phyloP scores from a whole-genome alignment of 2,888 invertebrate species.

The Parapristionchus giblindavisi region DNA sequence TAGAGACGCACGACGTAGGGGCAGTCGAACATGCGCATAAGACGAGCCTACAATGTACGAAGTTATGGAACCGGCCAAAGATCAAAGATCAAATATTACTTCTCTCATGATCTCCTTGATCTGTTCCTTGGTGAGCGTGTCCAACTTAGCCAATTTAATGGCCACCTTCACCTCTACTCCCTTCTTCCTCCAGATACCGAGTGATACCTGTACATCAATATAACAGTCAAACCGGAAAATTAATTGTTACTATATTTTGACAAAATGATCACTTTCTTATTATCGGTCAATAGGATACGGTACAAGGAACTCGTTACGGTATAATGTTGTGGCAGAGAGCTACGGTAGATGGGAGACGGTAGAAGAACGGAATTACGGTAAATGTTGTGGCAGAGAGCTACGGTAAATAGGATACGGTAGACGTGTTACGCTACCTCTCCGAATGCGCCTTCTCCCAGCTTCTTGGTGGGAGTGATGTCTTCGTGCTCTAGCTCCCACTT shows the following conservation, averaged over 20 bases:
- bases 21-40: slow-evolving; percentile 45
- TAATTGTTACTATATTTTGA: no score
- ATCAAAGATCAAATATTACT: slow-evolving; percentile 16
- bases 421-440: no score
- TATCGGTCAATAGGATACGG: no score
- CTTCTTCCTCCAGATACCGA: slow-evolving; percentile 37
- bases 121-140: slow-evolving; percentile 54
- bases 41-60: slow-evolving; percentile 39
- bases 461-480: slow-evolving; percentile 55
- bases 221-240: no score
- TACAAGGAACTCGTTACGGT: no score
- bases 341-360: no score
- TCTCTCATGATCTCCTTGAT: slow-evolving; percentile 55
- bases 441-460: slow-evolving; percentile 62
- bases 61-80: no score
- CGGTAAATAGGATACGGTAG: no score
- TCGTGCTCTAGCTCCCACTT: slow-evolving; percentile 58
- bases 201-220: slow-evolving; percentile 38
- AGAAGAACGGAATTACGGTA: no score
- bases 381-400: no score
- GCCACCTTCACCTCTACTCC: slow-evolving; percentile 42
- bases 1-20: slow-evolving; percentile 44
- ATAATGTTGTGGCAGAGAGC: no score
- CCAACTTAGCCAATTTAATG: slow-evolving; percentile 53
- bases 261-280: no score